A percentile compares a stretch with the other conserved stretches of the same genome.
Conservation (phyloP, 2,113 vertebrate genomes). For the Sturnira hondurensis region DNA sequence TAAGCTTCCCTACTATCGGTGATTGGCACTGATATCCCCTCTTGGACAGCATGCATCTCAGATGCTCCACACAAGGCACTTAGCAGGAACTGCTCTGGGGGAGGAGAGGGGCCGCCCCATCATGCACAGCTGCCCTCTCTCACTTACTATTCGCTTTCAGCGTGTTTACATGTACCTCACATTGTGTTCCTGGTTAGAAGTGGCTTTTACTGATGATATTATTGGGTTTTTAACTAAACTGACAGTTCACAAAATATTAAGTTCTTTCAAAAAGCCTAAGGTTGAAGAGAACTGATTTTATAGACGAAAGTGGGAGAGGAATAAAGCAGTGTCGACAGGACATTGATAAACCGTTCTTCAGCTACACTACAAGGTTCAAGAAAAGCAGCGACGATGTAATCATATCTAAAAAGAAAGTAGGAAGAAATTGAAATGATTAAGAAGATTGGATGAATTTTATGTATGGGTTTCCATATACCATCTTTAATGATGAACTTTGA, state of each 20-base stretch:
- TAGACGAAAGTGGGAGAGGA: accelerated
- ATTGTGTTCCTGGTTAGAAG: background rate
- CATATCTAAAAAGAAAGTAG: background rate
- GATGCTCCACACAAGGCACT: accelerated
- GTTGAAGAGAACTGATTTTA: background rate
- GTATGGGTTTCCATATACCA: background rate
- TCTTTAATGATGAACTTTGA: conserved; percentile 22
- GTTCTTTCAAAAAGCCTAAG: background rate
- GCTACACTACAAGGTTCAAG: background rate
- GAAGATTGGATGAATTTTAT: background rate
- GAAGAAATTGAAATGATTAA: background rate
- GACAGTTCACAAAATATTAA: background rate
- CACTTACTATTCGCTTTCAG: background rate
- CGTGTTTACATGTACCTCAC: background rate
- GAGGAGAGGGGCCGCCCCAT: accelerated
- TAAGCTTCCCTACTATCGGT: background rate
- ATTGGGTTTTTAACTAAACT: background rate
- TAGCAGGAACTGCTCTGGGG: background rate
- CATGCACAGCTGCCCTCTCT: accelerated
- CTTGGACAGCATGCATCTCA: background rate
- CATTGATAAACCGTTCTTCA: background rate
- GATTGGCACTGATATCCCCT: background rate
- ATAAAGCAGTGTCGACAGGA: background rate
- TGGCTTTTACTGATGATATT: background rate
- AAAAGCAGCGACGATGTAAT: background rate